Evolutionary conservation across 1,140 invertebrate species (phyloP).

Genomic region (Neodiprion fabricii): DNA sequence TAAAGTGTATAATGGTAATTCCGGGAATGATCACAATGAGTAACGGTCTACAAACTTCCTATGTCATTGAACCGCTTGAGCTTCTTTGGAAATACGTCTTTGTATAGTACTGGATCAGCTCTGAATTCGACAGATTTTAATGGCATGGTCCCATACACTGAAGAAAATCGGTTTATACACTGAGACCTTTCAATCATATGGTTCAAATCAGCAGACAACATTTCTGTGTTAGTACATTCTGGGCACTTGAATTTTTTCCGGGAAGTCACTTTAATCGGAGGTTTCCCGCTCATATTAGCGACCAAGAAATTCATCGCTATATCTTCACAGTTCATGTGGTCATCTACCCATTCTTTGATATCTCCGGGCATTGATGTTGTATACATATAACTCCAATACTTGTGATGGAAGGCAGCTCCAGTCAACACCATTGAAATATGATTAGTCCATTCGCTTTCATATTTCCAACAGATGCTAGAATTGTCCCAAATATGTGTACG

Average conservation of each 20-base stretch:
- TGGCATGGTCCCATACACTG: conserved; percentile 88
- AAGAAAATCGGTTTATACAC: conserved; percentile 88
- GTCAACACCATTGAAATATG: conserved; percentile 93
- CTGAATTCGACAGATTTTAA: conserved; percentile 89
- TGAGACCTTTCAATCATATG: conserved; percentile 94
- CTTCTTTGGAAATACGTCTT: conserved; percentile 86
- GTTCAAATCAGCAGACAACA: conserved; percentile 89
- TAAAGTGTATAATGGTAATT: not conserved
- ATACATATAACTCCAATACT: conserved; percentile 91
- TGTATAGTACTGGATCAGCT: conserved; percentile 93
- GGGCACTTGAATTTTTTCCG: conserved; percentile 99
- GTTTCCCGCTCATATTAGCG: conserved; percentile 88
- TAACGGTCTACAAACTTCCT: conserved; percentile 76
- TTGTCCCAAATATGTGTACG: conserved; percentile 91
- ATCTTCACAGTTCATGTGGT: conserved; percentile 94
- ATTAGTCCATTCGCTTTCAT: conserved; percentile 95
- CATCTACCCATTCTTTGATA: conserved; percentile 85
- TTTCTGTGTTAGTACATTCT: conserved; percentile 92
- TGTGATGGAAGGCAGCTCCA: conserved; percentile 93
- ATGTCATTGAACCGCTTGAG: conserved; percentile 91
- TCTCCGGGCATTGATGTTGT: conserved; percentile 81
- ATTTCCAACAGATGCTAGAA: conserved; percentile 81
- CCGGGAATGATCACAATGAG: not conserved
- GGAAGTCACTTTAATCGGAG: conserved; percentile 93
- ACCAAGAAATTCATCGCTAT: conserved; percentile 96